phyloP scores from a whole-genome alignment of 1,140 invertebrate genomes.

The Achatina immaculata region DNA sequence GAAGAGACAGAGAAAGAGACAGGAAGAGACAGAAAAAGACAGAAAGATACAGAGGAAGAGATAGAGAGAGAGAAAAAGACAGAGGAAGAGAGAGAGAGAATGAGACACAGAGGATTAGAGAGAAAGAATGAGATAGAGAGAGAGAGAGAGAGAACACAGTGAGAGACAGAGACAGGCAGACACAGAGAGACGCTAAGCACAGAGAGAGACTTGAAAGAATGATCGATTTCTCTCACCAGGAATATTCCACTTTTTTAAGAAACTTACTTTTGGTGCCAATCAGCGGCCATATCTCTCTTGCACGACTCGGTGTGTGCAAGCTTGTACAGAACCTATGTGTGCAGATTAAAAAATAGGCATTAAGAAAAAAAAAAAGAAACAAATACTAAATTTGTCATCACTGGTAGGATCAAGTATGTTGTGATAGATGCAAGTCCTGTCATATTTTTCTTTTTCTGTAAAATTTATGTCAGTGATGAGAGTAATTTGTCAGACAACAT shows the following conservation, averaged over 20 bases:
- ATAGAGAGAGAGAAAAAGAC: not conserved
- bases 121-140: slow-evolving; percentile 1
- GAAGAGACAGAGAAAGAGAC: slow-evolving; percentile 17
- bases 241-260: too few relatives aligned
- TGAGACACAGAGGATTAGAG: slow-evolving; percentile 5
- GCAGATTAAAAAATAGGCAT: slow-evolving; percentile 57
- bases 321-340: slow-evolving; percentile 72
- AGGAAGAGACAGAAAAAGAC: slow-evolving; percentile 8
- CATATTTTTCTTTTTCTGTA: too few relatives aligned
- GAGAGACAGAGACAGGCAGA: not conserved
- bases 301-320: slow-evolving; percentile 71
- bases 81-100: slow-evolving; percentile 24
- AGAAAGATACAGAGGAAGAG: slow-evolving; percentile 13
- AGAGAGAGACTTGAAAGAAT: too few relatives aligned
- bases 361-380: too few relatives aligned
- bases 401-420: too few relatives aligned
- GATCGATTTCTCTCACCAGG: too few relatives aligned
- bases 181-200: not conserved
- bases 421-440: too few relatives aligned
- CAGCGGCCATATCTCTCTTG: slow-evolving; percentile 69
- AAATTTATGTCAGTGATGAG: too few relatives aligned
- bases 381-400: too few relatives aligned
- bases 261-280: slow-evolving; percentile 65
- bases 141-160: not conserved
- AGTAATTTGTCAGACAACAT: too few relatives aligned